Percentiles rank a stretch among this genome's conserved stretches.
phyloP scores from a whole-genome alignment of 2,113 vertebrate genomes.

The Balaeniceps rex region DNA sequence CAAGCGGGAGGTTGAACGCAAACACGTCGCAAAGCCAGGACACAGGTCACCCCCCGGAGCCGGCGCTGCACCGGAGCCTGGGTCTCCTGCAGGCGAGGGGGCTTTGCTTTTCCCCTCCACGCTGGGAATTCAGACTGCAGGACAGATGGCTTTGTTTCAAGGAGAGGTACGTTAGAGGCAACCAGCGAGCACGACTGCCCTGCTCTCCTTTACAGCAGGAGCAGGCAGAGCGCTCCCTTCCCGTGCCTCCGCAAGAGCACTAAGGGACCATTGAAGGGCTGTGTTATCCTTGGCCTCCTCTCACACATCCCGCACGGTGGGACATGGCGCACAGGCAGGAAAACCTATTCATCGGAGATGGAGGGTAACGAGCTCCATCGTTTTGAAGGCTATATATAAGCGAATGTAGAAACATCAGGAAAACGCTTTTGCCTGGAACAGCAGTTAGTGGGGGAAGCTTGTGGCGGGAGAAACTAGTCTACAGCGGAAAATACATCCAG shows the following conservation, averaged over 20 bases:
- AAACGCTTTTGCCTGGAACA: neutral
- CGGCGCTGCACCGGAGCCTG: neutral
- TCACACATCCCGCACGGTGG: neutral
- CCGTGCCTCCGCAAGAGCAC: neutral
- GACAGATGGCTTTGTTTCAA: neutral
- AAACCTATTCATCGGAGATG: neutral
- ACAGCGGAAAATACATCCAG: neutral
- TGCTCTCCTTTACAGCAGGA: neutral
- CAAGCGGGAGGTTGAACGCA: neutral
- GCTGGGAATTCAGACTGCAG: neutral
- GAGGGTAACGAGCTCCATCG: neutral
- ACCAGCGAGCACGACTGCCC: neutral
- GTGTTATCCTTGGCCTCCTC: conserved; percentile 61
- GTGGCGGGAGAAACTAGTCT: neutral
- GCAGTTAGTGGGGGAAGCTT: neutral
- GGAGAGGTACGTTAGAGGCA: neutral
- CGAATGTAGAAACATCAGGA: neutral
- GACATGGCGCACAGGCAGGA: conserved; percentile 17
- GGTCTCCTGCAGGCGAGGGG: neutral
- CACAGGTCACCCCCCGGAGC: neutral
- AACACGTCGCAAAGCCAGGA: neutral
- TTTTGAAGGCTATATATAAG: neutral
- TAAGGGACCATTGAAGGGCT: conserved; percentile 40
- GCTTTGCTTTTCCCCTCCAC: neutral
- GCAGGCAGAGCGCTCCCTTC: neutral